A percentile compares a stretch with the other conserved stretches of the same genome.
Evolutionary conservation across 2,888 invertebrate genomes (phyloP).

Genomic region (Hedychridium roseum): DNA sequence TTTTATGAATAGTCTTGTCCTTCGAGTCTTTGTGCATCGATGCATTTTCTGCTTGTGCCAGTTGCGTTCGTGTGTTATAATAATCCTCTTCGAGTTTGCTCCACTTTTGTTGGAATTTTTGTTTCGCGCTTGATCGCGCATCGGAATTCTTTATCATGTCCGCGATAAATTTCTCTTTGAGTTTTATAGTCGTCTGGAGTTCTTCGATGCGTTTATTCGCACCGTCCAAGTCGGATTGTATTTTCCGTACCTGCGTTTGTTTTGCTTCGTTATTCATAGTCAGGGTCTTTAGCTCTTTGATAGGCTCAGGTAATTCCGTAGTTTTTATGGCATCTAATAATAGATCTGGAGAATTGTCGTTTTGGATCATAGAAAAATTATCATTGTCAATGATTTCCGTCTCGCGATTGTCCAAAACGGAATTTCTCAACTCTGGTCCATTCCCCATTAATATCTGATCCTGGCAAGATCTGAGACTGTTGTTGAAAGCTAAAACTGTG

Average conservation of each 20-base stretch:
- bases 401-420: slow-evolving; percentile 21
- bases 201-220: slow-evolving; percentile 77
- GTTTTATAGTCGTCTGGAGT: slow-evolving; percentile 72
- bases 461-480: slow-evolving; percentile 45
- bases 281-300: slow-evolving; percentile 65
- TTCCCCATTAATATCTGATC: slow-evolving; percentile 37
- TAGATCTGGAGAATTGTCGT: slow-evolving; percentile 54
- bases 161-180: slow-evolving; percentile 78
- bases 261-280: slow-evolving; percentile 57
- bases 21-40: slow-evolving; percentile 42
- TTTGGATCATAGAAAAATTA: slow-evolving; percentile 66
- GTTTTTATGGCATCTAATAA: slow-evolving; percentile 67
- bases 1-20: slow-evolving; percentile 56
- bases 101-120: slow-evolving; percentile 72
- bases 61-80: slow-evolving; percentile 68
- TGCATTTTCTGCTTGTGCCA: slow-evolving; percentile 67
- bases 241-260: slow-evolving; percentile 59
- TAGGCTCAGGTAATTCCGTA: slow-evolving; percentile 67
- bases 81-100: slow-evolving; percentile 71
- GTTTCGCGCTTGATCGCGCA: slow-evolving; percentile 68
- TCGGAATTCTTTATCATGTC: slow-evolving; percentile 73
- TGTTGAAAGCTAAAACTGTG: slow-evolving; percentile 53
- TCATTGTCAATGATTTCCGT: slow-evolving; percentile 61
- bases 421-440: slow-evolving; percentile 9
- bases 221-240: slow-evolving; percentile 69